phyloP scores from a whole-genome alignment of 2,888 invertebrate species.

The Meiosimyza decipiens region DNA sequence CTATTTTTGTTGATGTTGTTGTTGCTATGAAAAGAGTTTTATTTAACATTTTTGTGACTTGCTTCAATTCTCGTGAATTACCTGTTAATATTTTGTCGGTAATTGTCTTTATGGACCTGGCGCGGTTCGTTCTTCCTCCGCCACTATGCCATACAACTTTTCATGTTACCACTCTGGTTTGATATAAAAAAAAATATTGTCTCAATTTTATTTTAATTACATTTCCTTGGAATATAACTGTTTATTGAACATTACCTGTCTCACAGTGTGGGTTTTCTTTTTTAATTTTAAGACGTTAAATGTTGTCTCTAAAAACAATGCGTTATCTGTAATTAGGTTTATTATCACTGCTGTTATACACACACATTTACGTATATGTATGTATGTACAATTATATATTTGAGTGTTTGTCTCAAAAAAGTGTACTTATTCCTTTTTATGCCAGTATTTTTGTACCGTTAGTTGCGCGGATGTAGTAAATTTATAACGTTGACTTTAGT shows the following conservation, averaged over 20 bases:
- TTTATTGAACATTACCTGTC: constrained; percentile 18
- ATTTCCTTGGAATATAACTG: constrained; percentile 28
- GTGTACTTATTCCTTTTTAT: no score
- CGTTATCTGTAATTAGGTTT: constrained; percentile 10
- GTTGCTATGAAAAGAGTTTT: background rate
- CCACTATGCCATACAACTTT: background rate
- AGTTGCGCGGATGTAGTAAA: no score
- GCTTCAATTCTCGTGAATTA: constrained; percentile 15
- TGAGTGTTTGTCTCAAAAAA: no score
- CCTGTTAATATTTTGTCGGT: background rate
- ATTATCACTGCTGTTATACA: background rate
- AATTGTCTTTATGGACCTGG: background rate
- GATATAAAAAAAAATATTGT: constrained; percentile 19
- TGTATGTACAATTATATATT: no score
- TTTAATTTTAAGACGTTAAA: background rate
- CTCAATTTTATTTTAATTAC: constrained; percentile 26
- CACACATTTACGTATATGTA: background rate
- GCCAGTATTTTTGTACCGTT: no score
- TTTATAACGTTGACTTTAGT: no score
- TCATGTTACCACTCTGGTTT: background rate
- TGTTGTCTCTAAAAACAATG: background rate
- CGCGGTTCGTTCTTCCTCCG: background rate
- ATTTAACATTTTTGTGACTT: constrained; percentile 8
- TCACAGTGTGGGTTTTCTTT: constrained; percentile 1
- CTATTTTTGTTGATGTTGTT: background rate